phyloP scores from a whole-genome alignment of 2,797 vertebrate genomes.

The Euthynnus affinis region DNA sequence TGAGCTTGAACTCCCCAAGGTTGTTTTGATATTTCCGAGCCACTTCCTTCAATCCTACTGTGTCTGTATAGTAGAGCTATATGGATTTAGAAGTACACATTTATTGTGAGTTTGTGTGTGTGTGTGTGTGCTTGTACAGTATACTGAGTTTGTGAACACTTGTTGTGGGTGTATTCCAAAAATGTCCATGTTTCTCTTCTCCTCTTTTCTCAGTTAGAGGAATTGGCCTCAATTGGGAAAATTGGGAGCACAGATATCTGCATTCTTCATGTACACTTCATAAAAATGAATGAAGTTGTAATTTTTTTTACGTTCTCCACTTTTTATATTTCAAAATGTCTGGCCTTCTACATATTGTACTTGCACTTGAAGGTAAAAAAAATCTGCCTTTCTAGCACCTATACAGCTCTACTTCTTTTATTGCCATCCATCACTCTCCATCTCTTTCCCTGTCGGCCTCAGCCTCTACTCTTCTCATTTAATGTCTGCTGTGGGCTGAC shows the following conservation, averaged over 20 bases:
- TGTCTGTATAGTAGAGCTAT: constrained; percentile 37
- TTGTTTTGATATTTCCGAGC: constrained; percentile 74
- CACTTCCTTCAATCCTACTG: constrained; percentile 55
- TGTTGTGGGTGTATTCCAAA: constrained; percentile 1
- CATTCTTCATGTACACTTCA: background rate
- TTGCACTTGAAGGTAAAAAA: constrained; percentile 1
- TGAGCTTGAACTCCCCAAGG: constrained; percentile 65
- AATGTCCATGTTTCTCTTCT: background rate
- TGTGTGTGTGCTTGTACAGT: constrained; percentile 15
- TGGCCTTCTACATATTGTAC: constrained; percentile 20
- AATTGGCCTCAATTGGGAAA: background rate
- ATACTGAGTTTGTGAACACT: constrained; percentile 37
- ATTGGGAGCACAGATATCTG: constrained; percentile 5
- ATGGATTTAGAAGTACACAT: constrained; percentile 57
- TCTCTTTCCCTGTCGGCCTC: constrained; percentile 55
- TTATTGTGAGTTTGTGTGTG: constrained; percentile 34
- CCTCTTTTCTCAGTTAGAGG: background rate
- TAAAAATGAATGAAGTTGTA: background rate
- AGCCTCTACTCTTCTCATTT: constrained; percentile 68
- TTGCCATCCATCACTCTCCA: constrained; percentile 71
- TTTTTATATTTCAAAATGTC: constrained; percentile 14
- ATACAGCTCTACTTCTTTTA: constrained; percentile 51
- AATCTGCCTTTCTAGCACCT: constrained; percentile 22
- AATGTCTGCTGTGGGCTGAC: constrained; percentile 62
- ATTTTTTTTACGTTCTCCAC: constrained; percentile 25